Base-by-base conservation (phyloP, 2,113 vertebrate genomes). In the Sander vitreus region DNA sequence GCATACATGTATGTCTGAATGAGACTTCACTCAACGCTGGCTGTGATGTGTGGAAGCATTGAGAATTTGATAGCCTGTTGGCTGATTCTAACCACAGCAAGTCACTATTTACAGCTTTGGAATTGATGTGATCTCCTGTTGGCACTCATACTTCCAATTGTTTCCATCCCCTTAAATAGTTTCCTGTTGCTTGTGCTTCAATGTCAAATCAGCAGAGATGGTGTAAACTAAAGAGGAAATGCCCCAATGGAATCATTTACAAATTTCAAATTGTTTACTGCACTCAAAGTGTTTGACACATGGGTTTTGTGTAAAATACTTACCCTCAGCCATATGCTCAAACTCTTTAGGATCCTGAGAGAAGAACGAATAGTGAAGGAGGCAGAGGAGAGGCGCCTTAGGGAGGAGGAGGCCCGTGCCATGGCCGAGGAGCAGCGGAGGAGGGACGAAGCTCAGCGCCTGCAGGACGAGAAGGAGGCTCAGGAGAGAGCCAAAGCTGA, bases 321-420 rank as follows among this genome's bases (percentile, higher is more conserved):
- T 4, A 72, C 18, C 18, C 47, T 76, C 5, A 45, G 10, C 6
- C 4, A 11, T 70, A 25, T 54, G 9, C 27, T 21, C 1, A 16
- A 47, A 30, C 57, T 27, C 45, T 2, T 0, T 80, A 98, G 97
- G 91, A 88, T 94, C 69, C 85, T 94, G 83, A 94, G 92, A 58
- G 97, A 97, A 87, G 97, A 98, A 88, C 94, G 94, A 53, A 92
- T 95, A 14, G 95, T 85, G 0, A 93, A 82, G 84, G 97, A 95
- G n/a, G 96, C 95, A 0, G 96, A 97, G 89, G 97, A 97, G 81
- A 95, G 93, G 64, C 93, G 33, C 0, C 95, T 80, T 68, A 90
- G 94, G 54, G 96, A 97, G 84, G 96, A 97, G 30, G 96, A 97
- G 86, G 95, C 94, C 0, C 93, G 84, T 0, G 90, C 73, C 39